These are phyloP conservation scores for Merodon equestris DNA, from an alignment of 2,888 invertebrate genomes.

Conservation along the genomic window DNA sequence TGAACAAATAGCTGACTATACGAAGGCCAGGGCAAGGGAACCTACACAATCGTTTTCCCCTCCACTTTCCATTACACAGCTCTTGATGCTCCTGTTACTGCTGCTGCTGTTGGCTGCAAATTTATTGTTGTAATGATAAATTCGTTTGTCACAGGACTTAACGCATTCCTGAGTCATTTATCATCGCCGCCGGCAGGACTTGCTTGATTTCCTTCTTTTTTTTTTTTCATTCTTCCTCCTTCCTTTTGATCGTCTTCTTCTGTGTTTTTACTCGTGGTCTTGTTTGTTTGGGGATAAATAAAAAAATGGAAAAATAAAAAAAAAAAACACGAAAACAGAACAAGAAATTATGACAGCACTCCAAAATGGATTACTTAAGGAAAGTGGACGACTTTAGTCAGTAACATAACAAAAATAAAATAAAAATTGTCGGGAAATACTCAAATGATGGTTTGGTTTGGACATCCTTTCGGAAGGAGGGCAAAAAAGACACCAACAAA, in stretches of 20 bases:
- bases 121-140: slow-evolving; percentile 69
- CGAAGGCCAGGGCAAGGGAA: too few relatives aligned
- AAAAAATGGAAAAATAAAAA: slow-evolving; percentile 19
- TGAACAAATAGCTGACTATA: slow-evolving; percentile 46
- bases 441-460: slow-evolving; percentile 33
- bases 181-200: slow-evolving; percentile 67
- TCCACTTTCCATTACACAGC: slow-evolving; percentile 4
- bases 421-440: neutral
- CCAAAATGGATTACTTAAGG: slow-evolving; percentile 68
- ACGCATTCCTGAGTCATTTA: slow-evolving; percentile 69
- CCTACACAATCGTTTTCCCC: slow-evolving; percentile 29
- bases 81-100: neutral
- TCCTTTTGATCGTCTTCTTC: neutral
- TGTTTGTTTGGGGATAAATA: slow-evolving; percentile 60
- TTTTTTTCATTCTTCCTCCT: slow-evolving; percentile 3
- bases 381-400: slow-evolving; percentile 65
- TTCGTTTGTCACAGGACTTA: slow-evolving; percentile 68
- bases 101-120: slow-evolving; percentile 58
- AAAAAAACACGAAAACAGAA: slow-evolving; percentile 34
- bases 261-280: slow-evolving; percentile 45
- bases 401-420: slow-evolving; percentile 13
- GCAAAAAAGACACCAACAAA: too few relatives aligned
- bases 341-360: slow-evolving; percentile 68
- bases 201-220: slow-evolving; percentile 48
- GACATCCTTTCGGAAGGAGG: slow-evolving; percentile 29